A percentile compares a stretch with the other conserved stretches of the same genome.
Evolutionary conservation across 2,888 invertebrate genomes (phyloP).

Genomic region (Sipha maydis): DNA sequence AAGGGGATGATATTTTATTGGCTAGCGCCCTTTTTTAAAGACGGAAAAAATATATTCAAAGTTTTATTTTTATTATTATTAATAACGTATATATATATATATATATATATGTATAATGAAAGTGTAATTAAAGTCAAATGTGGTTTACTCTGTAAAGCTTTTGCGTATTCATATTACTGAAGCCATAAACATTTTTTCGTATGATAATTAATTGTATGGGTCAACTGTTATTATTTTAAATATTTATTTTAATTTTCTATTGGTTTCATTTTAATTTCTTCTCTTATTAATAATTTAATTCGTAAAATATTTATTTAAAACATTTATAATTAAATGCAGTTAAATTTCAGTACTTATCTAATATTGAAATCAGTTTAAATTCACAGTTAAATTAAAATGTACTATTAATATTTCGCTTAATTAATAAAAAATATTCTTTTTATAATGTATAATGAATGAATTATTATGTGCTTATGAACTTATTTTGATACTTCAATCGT

Average conservation of each 20-base stretch:
- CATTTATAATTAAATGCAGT: not conserved
- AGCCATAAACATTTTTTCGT: not conserved
- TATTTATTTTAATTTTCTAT: not conserved
- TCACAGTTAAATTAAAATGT: not conserved
- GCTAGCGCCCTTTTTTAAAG: slow-evolving; percentile 1
- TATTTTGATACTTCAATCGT: not conserved
- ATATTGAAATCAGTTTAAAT: not conserved
- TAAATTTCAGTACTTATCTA: not conserved
- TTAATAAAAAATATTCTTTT: too few species aligned
- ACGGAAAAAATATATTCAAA: slow-evolving; percentile 27
- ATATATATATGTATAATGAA: not conserved
- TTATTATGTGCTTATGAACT: too few species aligned
- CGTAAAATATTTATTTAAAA: too few species aligned
- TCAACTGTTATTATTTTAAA: not conserved
- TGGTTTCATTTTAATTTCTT: not conserved
- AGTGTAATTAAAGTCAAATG: not conserved
- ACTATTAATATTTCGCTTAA: not conserved
- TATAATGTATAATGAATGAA: too few species aligned
- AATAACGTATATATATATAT: not conserved
- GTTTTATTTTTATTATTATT: slow-evolving; percentile 47
- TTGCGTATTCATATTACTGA: not conserved
- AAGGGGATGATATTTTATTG: slow-evolving; percentile 49
- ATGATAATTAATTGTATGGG: not conserved
- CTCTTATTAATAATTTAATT: not conserved
- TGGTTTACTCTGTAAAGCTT: not conserved